Percentiles rank a stretch among this genome's conserved stretches.
Evolutionary conservation across 2,113 vertebrate genomes (phyloP).

Genomic region (Capra hircus): DNA sequence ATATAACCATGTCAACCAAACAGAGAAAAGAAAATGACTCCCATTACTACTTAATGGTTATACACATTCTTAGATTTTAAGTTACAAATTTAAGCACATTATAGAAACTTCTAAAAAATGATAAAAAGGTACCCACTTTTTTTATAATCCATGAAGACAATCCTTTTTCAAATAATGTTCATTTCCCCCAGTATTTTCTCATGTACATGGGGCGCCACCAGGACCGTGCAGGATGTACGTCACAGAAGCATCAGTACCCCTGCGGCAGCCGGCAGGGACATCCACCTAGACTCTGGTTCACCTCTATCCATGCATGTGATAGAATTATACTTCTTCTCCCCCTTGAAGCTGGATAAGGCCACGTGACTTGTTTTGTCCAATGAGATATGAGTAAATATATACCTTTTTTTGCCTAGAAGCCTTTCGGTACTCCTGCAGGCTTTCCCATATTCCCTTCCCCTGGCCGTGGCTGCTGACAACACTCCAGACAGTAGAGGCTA

Average conservation of each 20-base stretch:
- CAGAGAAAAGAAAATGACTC: background rate
- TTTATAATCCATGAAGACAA: background rate
- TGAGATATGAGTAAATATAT: background rate
- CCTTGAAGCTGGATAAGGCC: background rate
- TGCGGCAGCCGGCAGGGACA: background rate
- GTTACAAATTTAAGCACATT: background rate
- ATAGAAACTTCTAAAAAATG: background rate
- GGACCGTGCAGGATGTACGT: accelerated
- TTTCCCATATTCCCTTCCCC: background rate
- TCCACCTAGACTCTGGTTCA: background rate
- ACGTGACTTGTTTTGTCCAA: background rate
- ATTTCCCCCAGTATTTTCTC: background rate
- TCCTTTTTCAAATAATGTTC: background rate
- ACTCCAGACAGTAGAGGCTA: background rate
- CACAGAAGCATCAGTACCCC: background rate
- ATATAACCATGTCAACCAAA: background rate
- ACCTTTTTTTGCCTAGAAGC: background rate
- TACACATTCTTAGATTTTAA: background rate
- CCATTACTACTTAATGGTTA: background rate
- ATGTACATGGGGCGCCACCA: accelerated
- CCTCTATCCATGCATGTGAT: background rate
- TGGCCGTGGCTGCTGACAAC: background rate
- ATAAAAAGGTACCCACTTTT: background rate
- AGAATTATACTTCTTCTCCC: no score
- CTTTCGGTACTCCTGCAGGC: background rate